Conservation (phyloP, 2,113 vertebrate genomes). For the Saguinus midas region DNA sequence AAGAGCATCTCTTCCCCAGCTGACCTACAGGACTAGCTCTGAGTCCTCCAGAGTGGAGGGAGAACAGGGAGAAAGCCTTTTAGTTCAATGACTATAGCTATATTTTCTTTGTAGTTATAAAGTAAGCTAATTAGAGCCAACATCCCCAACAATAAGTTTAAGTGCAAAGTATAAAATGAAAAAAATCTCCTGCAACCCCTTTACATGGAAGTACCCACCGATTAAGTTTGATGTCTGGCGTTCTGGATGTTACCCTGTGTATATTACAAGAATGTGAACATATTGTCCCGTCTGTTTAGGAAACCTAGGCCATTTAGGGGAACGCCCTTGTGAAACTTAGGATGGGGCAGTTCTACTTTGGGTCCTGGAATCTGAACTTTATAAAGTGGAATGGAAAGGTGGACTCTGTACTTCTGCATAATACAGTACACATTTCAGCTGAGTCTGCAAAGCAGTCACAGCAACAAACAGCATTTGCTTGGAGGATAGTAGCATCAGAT, state of each 20-base stretch:
- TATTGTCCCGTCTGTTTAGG: neutral
- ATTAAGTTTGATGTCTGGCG: neutral
- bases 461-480: neutral
- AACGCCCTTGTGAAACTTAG: neutral
- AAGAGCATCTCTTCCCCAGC: neutral
- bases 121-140: neutral
- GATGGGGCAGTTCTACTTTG: neutral
- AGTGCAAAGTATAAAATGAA: neutral
- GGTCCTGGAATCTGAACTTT: neutral
- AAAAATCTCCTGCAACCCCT: neutral
- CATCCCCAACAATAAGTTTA: neutral
- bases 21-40: neutral
- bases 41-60: neutral
- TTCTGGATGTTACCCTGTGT: neutral
- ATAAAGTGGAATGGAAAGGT: neutral
- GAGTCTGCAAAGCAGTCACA: neutral
- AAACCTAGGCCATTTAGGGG: neutral
- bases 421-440: neutral
- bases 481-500: neutral
- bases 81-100: neutral
- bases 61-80: neutral
- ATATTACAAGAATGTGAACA: neutral
- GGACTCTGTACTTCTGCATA: neutral
- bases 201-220: neutral
- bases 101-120: neutral